phyloP scores from a whole-genome alignment of 1,140 invertebrate species.

The Calycopis cecrops region DNA sequence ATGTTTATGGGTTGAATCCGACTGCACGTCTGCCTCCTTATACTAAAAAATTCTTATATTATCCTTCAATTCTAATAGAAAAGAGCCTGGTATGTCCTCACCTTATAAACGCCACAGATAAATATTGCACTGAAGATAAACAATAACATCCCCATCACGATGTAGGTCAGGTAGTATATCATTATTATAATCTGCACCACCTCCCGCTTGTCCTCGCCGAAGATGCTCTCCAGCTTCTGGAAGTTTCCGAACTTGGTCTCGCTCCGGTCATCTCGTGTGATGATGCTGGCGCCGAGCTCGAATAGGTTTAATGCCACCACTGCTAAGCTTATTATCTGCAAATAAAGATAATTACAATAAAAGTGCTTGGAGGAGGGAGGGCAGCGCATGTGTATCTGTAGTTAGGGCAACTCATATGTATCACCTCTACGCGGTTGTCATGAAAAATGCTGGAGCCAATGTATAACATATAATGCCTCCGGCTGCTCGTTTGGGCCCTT shows the following conservation, averaged over 20 bases:
- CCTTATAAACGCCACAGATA: slow-evolving; percentile 54
- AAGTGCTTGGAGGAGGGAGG: too few relatives aligned
- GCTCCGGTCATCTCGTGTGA: slow-evolving; percentile 34
- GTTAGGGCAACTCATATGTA: too few relatives aligned
- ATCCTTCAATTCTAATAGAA: too few relatives aligned
- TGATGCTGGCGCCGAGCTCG: slow-evolving; percentile 38
- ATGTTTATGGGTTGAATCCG: too few relatives aligned
- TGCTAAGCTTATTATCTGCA: slow-evolving; percentile 54
- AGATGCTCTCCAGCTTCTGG: slow-evolving; percentile 51
- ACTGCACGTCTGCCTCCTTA: too few relatives aligned
- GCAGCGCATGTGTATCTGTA: too few relatives aligned
- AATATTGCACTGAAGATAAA: slow-evolving; percentile 49
- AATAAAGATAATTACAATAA: not conserved
- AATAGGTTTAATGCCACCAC: slow-evolving; percentile 49
- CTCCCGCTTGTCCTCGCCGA: slow-evolving; percentile 39
- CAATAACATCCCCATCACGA: slow-evolving; percentile 43
- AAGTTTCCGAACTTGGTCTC: slow-evolving; percentile 51
- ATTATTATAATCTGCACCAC: slow-evolving; percentile 38
- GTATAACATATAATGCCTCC: too few relatives aligned
- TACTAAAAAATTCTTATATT: too few relatives aligned
- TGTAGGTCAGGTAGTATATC: slow-evolving; percentile 52
- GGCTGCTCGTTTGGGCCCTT: too few relatives aligned
- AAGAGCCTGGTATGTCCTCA: slow-evolving; percentile 20
- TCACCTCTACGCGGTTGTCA: too few relatives aligned
- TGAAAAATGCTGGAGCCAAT: too few relatives aligned